Conservation (phyloP, 2,888 invertebrate genomes). For the Carabus problematicus region DNA sequence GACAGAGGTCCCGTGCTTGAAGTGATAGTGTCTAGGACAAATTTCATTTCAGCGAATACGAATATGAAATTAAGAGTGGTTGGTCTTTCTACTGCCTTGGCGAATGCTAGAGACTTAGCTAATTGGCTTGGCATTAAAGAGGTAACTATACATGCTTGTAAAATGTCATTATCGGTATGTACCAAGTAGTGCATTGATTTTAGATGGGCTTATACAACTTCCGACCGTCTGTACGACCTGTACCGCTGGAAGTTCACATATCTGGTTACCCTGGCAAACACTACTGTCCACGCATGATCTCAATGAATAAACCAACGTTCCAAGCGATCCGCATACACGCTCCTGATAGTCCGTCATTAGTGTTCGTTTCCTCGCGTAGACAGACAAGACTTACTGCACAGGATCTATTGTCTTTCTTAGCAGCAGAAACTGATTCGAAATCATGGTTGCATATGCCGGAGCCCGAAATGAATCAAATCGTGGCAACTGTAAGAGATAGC, state of each 20-base stretch:
- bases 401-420: constrained; percentile 90
- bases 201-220: constrained; percentile 95
- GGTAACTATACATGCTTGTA: constrained; percentile 46
- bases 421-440: constrained; percentile 91
- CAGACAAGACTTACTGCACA: constrained; percentile 97
- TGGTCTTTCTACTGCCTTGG: constrained; percentile 96
- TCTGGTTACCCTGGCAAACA: constrained; percentile 97
- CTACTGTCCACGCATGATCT: constrained; percentile 99
- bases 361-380: constrained; percentile 95
- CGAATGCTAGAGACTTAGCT: constrained; percentile 95
- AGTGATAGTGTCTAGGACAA: constrained; percentile 96
- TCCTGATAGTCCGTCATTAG: constrained; percentile 86
- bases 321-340: constrained; percentile 95
- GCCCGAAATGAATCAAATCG: constrained; percentile 81
- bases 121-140: constrained; percentile 92
- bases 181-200: constrained; percentile 11
- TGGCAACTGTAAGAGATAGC: constrained; percentile 77
- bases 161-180: not conserved
- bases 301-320: constrained; percentile 99
- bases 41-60: constrained; percentile 93
- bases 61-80: constrained; percentile 84
- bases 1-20: constrained; percentile 91
- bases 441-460: constrained; percentile 93
- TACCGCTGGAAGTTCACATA: constrained; percentile 86
- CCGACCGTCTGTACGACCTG: constrained; percentile 95